Conservation (phyloP, 2,888 invertebrate species). For the Oscheius sp. region DNA sequence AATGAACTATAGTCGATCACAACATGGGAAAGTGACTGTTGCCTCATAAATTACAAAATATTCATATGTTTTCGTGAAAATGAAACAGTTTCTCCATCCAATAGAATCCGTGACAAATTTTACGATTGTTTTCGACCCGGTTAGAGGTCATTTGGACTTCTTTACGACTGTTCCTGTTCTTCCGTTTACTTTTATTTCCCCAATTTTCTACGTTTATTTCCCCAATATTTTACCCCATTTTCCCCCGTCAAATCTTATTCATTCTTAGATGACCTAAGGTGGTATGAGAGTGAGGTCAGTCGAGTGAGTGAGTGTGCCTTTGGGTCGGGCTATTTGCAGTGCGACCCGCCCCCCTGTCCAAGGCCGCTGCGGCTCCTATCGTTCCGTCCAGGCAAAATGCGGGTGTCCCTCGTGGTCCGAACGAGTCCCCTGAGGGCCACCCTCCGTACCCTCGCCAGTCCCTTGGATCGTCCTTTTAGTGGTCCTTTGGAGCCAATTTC, state of each 20-base stretch:
- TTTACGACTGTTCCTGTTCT: neutral
- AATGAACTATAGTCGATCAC: neutral
- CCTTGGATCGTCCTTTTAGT: conserved; percentile 26
- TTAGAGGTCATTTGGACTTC: neutral
- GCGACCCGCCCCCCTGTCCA: conserved; percentile 34
- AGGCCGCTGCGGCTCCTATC: conserved; percentile 36
- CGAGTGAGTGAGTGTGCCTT: conserved; percentile 20
- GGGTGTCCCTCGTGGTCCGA: conserved; percentile 35
- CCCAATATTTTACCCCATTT: neutral
- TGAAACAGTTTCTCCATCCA: too few species aligned
- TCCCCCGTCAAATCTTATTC: too few species aligned
- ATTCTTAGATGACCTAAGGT: conserved; percentile 15
- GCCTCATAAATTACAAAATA: too few species aligned
- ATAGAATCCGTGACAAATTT: too few species aligned
- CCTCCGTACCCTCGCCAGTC: conserved; percentile 19
- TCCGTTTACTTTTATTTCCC: too few species aligned
- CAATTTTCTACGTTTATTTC: neutral
- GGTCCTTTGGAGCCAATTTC: conserved; percentile 27
- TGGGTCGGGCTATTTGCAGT: conserved; percentile 33
- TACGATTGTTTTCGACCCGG: neutral
- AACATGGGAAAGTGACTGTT: too few species aligned
- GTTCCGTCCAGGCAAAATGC: conserved; percentile 23
- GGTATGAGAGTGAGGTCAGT: conserved; percentile 28
- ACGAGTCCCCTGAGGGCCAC: conserved; percentile 35
- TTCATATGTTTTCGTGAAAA: too few species aligned